A percentile compares a stretch with the other conserved stretches of the same genome.
phyloP scores from a whole-genome alignment of 2,113 vertebrate genomes.

The Cavia aperea region DNA sequence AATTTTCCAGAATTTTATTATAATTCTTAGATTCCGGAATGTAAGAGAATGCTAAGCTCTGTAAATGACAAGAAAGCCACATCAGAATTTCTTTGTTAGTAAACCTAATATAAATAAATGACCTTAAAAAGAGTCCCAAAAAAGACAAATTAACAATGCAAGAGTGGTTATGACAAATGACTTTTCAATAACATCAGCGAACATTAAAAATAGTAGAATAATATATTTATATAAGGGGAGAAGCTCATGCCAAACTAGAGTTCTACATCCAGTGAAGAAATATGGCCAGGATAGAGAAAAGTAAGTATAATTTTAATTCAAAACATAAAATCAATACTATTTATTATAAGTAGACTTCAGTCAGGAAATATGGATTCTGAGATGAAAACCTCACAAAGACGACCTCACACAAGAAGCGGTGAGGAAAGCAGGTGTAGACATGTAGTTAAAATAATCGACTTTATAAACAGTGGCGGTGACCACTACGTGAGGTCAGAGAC shows the following conservation, averaged over 20 bases:
- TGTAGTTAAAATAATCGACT: neutral
- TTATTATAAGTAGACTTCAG: neutral
- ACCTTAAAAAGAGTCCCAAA: neutral
- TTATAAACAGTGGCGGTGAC: neutral
- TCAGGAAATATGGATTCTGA: neutral
- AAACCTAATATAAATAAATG: neutral
- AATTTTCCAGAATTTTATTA: neutral
- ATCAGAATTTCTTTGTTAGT: neutral
- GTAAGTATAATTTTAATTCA: neutral
- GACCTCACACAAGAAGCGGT: neutral
- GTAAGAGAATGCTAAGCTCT: neutral
- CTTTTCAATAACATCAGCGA: neutral
- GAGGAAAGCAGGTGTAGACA: neutral
- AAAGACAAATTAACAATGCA: neutral
- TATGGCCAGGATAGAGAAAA: neutral
- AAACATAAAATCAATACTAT: neutral
- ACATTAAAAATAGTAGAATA: neutral
- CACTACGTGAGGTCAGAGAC: neutral
- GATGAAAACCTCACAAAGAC: neutral
- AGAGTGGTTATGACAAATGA: neutral
- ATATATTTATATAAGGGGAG: neutral
- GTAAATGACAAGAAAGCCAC: neutral
- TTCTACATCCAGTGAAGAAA: neutral
- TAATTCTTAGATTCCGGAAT: neutral
- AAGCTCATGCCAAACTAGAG: neutral